A percentile compares a stretch with the other conserved stretches of the same genome.
phyloP scores from a whole-genome alignment of 2,888 invertebrate species.

The Oscheius sp. region DNA sequence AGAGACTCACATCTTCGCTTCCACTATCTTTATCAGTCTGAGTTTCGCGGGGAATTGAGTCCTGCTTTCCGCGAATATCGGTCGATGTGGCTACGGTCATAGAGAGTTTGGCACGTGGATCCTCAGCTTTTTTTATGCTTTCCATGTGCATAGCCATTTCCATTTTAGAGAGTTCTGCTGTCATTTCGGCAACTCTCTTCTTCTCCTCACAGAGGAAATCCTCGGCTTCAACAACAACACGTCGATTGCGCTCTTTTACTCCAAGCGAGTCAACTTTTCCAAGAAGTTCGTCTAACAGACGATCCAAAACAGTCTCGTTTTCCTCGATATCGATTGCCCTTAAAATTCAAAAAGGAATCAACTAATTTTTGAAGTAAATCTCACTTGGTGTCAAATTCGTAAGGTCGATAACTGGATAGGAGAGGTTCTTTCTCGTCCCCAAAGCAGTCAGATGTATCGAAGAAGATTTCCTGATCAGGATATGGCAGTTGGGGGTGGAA shows the following conservation, averaged over 20 bases:
- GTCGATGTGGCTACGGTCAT: constrained; percentile 29
- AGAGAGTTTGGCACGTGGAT: not conserved
- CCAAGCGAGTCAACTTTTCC: constrained; percentile 6
- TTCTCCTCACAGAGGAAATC: not conserved
- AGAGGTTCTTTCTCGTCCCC: constrained; percentile 10
- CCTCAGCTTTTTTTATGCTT: not conserved
- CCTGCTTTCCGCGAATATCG: constrained; percentile 24
- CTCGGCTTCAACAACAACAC: not conserved
- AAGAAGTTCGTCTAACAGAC: not conserved
- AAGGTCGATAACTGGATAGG: not conserved
- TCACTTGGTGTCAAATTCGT: not conserved
- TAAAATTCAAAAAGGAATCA: not conserved
- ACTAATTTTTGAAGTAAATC: not conserved
- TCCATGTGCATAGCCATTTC: constrained; percentile 1
- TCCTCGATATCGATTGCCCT: not conserved
- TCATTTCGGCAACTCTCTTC: not conserved
- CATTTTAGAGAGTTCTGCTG: not conserved
- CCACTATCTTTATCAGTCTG: constrained; percentile 22
- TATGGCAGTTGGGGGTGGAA: constrained; percentile 15
- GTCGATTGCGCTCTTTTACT: not conserved
- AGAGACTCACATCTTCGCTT: constrained; percentile 18
- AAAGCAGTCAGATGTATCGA: constrained; percentile 8
- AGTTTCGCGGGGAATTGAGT: not conserved
- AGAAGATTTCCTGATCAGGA: constrained; percentile 18
- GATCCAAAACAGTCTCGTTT: not conserved